Conservation (phyloP, 2,797 vertebrate species). For the Emys orbicularis region DNA sequence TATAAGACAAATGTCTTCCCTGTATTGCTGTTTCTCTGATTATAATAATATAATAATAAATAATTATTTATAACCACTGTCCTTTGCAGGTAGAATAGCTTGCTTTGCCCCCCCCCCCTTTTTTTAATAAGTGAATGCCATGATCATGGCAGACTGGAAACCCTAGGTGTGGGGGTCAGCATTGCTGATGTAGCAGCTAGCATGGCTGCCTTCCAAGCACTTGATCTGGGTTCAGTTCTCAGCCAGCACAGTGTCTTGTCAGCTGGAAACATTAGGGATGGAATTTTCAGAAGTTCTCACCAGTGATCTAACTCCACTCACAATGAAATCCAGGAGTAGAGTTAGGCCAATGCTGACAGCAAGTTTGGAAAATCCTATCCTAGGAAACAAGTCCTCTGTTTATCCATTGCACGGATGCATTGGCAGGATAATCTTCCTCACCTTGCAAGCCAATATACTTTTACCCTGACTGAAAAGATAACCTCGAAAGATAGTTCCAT, state of each 20-base stretch:
- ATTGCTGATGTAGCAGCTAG: neutral
- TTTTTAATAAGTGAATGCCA: neutral
- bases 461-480: neutral
- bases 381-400: neutral
- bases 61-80: neutral
- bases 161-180: neutral
- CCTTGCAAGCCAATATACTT: neutral
- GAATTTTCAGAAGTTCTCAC: neutral
- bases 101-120: neutral
- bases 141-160: neutral
- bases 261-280: neutral
- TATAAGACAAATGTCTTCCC: neutral
- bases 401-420: neutral
- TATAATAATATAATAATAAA: too few species aligned
- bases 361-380: neutral
- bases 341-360: neutral
- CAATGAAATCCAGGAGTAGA: neutral
- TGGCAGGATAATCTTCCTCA: neutral
- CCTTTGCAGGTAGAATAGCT: neutral
- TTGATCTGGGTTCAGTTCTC: too few species aligned
- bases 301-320: neutral
- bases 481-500: neutral
- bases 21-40: neutral
- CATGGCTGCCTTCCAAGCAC: too few species aligned
- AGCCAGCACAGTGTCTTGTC: too few species aligned